Conservation (phyloP, 1,140 invertebrate genomes). For the Lasioglossum baleicum region DNA sequence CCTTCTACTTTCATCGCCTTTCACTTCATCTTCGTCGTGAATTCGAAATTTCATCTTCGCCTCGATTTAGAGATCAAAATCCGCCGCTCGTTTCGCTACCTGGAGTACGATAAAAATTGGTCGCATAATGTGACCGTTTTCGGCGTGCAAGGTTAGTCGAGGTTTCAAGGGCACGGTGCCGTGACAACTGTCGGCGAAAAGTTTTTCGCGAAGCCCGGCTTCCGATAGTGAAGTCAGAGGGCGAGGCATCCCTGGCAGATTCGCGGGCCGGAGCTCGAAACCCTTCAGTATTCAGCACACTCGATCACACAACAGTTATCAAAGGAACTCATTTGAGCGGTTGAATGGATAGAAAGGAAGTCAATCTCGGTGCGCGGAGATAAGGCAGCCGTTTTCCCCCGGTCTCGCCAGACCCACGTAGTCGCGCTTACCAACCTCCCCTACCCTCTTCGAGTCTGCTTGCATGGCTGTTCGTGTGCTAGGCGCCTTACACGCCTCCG, state of each 20-base stretch:
- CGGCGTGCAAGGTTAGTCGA: too few species aligned
- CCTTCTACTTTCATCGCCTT: too few species aligned
- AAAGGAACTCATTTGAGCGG: conserved; percentile 81
- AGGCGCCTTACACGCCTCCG: conserved; percentile 30
- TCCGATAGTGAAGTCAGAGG: conserved; percentile 49
- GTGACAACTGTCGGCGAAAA: too few species aligned
- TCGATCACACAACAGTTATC: conserved; percentile 81
- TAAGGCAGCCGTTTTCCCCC: conserved; percentile 70
- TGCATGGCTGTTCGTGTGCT: conserved; percentile 54
- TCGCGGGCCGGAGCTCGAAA: conserved; percentile 61
- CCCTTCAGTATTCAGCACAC: conserved; percentile 80
- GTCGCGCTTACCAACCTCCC: conserved; percentile 41
- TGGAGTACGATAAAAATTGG: too few species aligned
- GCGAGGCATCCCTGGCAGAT: conserved; percentile 51
- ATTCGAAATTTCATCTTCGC: too few species aligned
- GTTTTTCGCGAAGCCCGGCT: too few species aligned
- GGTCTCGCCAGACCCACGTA: conserved; percentile 39
- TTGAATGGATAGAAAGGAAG: conserved; percentile 81
- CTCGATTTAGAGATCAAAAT: too few species aligned
- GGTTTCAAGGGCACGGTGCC: too few species aligned
- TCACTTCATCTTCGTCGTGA: too few species aligned
- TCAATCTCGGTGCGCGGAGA: conserved; percentile 79
- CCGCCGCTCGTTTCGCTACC: too few species aligned
- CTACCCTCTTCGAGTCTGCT: conserved; percentile 47
- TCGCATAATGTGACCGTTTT: too few species aligned